Conservation (phyloP, 2,888 invertebrate species). For the Morpho deidamia region DNA sequence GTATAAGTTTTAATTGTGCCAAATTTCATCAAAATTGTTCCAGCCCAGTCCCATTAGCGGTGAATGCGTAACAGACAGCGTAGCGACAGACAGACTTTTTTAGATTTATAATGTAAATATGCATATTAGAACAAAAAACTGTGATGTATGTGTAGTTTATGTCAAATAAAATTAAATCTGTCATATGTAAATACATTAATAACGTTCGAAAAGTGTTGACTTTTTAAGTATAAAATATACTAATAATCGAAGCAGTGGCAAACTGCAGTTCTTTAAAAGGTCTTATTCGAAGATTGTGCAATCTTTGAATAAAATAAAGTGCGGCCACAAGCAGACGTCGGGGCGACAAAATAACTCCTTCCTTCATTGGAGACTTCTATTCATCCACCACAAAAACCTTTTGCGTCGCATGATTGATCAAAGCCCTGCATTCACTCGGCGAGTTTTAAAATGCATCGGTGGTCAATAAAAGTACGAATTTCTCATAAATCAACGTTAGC, state of each 20-base stretch:
- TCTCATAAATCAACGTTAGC: constrained; percentile 1
- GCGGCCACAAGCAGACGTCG: constrained; percentile 49
- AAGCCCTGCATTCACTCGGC: constrained; percentile 54
- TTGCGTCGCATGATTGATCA: constrained; percentile 71
- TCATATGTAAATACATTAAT: no score
- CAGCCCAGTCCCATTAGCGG: no score
- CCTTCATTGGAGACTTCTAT: constrained; percentile 52
- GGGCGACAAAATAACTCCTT: constrained; percentile 60
- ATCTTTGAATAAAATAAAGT: constrained; percentile 43
- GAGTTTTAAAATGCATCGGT: constrained; percentile 54
- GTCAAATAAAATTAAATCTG: no score
- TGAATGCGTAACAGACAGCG: no score
- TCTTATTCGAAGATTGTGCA: constrained; percentile 48
- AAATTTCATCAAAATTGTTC: no score
- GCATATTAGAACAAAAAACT: no score
- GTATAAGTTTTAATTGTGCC: no score
- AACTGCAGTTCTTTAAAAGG: constrained; percentile 53
- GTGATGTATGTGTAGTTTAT: no score
- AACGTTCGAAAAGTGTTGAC: no score
- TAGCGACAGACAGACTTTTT: no score
- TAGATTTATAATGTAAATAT: no score
- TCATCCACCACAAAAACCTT: constrained; percentile 67
- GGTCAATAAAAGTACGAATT: constrained; percentile 29
- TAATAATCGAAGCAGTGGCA: constrained; percentile 32
- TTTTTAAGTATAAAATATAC: constrained; percentile 14